Conservation (phyloP, 2,797 vertebrate genomes). For the Sus cebifrons region DNA sequence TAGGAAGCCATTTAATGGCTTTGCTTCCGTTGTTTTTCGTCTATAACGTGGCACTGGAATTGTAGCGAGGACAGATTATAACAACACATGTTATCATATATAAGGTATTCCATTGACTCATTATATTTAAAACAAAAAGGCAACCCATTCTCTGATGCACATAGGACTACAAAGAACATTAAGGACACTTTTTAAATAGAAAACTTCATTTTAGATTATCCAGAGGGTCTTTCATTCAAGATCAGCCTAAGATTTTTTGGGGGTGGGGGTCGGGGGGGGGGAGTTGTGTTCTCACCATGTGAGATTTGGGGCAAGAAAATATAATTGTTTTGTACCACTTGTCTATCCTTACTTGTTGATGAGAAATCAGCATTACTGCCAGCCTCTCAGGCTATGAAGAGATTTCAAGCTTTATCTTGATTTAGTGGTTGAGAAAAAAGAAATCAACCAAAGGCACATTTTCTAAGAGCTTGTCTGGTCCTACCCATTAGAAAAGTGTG, state of each 20-base stretch:
- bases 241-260: neutral
- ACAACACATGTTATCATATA: neutral
- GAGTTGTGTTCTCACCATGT: slow-evolving; percentile 53
- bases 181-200: slow-evolving; percentile 23
- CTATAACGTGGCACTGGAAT: neutral
- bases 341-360: slow-evolving; percentile 44
- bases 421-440: slow-evolving; percentile 39
- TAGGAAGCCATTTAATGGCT: neutral
- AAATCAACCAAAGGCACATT: slow-evolving; percentile 54
- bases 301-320: slow-evolving; percentile 64
- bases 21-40: slow-evolving; percentile 10
- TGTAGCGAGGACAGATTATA: neutral
- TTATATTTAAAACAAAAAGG: slow-evolving; percentile 51
- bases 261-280: no score
- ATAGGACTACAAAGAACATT: neutral
- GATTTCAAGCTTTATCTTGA: slow-evolving; percentile 73
- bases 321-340: slow-evolving; percentile 17
- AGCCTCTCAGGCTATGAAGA: slow-evolving; percentile 55
- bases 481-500: slow-evolving; percentile 73
- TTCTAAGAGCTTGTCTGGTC: slow-evolving; percentile 62
- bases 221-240: slow-evolving; percentile 4
- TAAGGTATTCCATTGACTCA: neutral
- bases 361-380: slow-evolving; percentile 58
- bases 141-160: neutral
- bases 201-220: slow-evolving; percentile 37